phyloP scores from a whole-genome alignment of 2,113 vertebrate species.

The Callocephalon fimbriatum region DNA sequence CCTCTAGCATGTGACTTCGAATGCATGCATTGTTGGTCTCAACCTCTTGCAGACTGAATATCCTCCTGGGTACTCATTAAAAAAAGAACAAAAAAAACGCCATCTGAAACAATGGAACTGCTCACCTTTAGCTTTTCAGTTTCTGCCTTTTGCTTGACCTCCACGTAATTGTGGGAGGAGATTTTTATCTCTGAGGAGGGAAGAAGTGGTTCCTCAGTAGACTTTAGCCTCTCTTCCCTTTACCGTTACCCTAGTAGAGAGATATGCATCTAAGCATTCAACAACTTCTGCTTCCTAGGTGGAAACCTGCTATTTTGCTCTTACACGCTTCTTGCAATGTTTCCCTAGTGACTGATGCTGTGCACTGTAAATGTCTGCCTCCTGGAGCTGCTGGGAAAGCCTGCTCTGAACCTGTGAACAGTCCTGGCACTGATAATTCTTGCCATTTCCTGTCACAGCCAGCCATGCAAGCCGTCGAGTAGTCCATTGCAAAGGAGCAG shows the following conservation, averaged over 20 bases:
- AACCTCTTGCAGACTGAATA: neutral
- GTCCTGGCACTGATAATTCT: neutral
- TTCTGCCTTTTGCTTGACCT: neutral
- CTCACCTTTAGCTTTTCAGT: neutral
- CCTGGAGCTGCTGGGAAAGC: neutral
- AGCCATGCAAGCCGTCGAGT: fast-evolving
- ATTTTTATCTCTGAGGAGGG: neutral
- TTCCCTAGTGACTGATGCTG: neutral
- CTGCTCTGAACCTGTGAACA: neutral
- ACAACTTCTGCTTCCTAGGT: neutral
- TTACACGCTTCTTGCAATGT: neutral
- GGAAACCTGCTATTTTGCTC: neutral
- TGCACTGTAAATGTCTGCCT: neutral
- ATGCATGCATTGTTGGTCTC: neutral
- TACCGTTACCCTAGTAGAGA: neutral
- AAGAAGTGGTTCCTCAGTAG: neutral
- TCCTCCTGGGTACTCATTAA: conserved; percentile 38
- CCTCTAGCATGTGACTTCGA: neutral
- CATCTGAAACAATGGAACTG: neutral
- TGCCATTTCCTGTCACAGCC: neutral
- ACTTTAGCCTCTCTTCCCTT: neutral
- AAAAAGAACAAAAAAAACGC: conserved; percentile 14
- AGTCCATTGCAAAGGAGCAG: neutral
- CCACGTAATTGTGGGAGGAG: neutral
- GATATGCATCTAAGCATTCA: neutral